These are phyloP conservation scores for Ceratitis capitata DNA, from an alignment of 1,140 invertebrate species.

Conservation along the genomic window DNA sequence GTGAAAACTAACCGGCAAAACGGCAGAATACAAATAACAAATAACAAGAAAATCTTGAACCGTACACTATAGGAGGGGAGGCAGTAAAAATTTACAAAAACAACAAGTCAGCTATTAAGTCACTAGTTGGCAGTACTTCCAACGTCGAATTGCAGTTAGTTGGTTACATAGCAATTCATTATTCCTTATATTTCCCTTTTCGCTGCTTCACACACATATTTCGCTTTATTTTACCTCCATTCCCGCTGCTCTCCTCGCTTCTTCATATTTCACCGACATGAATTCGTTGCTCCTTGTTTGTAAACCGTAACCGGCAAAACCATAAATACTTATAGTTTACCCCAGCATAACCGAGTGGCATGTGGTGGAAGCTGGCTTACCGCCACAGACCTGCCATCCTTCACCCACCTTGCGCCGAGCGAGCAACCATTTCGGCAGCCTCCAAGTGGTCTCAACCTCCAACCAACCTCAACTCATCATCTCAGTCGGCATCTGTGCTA, in stretches of 20 bases:
- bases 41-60: background rate
- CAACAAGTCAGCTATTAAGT: conserved; percentile 3
- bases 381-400: background rate
- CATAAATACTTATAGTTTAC: background rate
- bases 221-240: no score
- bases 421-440: background rate
- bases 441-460: background rate
- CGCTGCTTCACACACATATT: no score
- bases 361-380: background rate
- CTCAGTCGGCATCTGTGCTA: background rate
- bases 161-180: background rate
- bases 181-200: background rate
- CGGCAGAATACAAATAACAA: no score
- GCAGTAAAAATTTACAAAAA: conserved; percentile 5
- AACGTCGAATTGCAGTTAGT: no score
- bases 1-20: conserved; percentile 27
- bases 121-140: background rate
- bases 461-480: background rate
- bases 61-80: no score
- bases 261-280: background rate
- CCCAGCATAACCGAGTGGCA: background rate
- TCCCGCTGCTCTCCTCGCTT: background rate
- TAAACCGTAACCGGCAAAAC: background rate
- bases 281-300: conserved; percentile 35
- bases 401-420: background rate